These are phyloP conservation scores for Lissocephala sabroskyi DNA, from an alignment of 2,888 invertebrate genomes.

Conservation along the genomic window DNA sequence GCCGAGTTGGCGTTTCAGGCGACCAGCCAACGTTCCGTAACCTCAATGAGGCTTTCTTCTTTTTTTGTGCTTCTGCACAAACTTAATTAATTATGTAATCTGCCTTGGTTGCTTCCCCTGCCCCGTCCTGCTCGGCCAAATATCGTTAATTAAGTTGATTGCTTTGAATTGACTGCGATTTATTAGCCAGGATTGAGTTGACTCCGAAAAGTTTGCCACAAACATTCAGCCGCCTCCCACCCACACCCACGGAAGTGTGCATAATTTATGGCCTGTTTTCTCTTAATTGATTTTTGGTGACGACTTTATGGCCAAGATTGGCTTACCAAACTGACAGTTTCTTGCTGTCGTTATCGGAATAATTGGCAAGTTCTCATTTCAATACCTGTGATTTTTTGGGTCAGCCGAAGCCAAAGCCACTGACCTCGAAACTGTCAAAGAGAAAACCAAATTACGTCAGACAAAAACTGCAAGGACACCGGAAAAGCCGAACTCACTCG, in stretches of 20 bases:
- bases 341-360: too few species aligned
- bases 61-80: constrained; percentile 18
- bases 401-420: too few species aligned
- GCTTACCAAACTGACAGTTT: constrained; percentile 43
- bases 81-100: constrained; percentile 63
- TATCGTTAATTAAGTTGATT: constrained; percentile 65
- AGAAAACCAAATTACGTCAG: too few species aligned
- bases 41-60: constrained; percentile 10
- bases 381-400: too few species aligned
- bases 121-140: constrained; percentile 25
- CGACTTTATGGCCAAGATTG: constrained; percentile 28
- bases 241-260: constrained; percentile 3
- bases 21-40: neutral
- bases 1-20: constrained; percentile 7
- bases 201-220: constrained; percentile 32
- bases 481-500: too few species aligned
- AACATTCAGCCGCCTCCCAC: constrained; percentile 2
- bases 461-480: too few species aligned
- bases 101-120: neutral
- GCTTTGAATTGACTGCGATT: constrained; percentile 53
- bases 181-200: constrained; percentile 47
- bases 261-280: constrained; percentile 50
- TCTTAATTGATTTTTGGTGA: constrained; percentile 51
- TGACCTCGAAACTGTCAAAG: too few species aligned
- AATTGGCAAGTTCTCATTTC: too few species aligned